phyloP scores from a whole-genome alignment of 2,888 invertebrate genomes.

The Drosophila pseudotakahashii region DNA sequence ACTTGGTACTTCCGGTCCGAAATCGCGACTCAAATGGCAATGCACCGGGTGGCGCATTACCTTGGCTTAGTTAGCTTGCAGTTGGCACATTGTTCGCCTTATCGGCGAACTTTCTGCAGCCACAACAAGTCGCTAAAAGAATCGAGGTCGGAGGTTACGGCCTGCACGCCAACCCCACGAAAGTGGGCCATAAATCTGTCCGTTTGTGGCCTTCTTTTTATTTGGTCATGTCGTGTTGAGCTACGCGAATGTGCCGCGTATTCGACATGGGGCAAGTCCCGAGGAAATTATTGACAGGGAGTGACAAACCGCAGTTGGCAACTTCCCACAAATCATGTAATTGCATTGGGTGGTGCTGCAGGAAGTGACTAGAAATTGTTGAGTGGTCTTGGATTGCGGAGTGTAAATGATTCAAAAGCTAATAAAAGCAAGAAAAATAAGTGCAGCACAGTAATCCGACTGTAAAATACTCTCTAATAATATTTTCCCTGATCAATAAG shows the following conservation, averaged over 20 bases:
- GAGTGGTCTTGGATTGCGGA: not conserved
- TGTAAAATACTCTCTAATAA: too few relatives aligned
- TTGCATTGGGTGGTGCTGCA: not conserved
- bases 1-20: constrained; percentile 20
- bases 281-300: constrained; percentile 13
- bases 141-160: constrained; percentile 44
- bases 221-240: constrained; percentile 10
- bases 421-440: not conserved
- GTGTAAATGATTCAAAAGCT: not conserved
- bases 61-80: constrained; percentile 40
- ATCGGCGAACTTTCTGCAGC: constrained; percentile 63
- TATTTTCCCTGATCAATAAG: too few relatives aligned
- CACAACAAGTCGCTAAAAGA: constrained; percentile 60
- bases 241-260: constrained; percentile 1
- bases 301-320: constrained; percentile 30
- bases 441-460: not conserved
- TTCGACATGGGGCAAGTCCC: constrained; percentile 6
- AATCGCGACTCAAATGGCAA: constrained; percentile 23
- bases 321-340: constrained; percentile 21
- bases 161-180: constrained; percentile 55
- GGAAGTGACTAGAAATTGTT: not conserved
- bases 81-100: constrained; percentile 55
- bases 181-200: constrained; percentile 62
- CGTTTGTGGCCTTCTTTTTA: constrained; percentile 38
- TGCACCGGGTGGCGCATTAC: constrained; percentile 23